Percentiles rank a stretch among this genome's conserved stretches.
phyloP scores from a whole-genome alignment of 2,113 vertebrate genomes.

The Ginglymostoma cirratum region DNA sequence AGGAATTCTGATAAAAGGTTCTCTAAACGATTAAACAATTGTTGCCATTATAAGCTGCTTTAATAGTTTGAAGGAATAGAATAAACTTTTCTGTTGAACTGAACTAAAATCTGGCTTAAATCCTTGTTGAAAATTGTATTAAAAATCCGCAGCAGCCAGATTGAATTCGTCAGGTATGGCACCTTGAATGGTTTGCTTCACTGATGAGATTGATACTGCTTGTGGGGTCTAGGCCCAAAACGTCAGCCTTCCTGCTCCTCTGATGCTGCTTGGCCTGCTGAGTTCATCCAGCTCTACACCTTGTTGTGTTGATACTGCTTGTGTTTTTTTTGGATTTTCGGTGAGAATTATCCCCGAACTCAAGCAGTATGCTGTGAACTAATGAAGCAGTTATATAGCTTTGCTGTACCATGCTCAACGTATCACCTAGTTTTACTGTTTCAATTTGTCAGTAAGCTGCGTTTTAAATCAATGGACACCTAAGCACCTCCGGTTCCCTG shows the following conservation, averaged over 20 bases:
- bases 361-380: neutral
- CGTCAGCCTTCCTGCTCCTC: too few relatives aligned
- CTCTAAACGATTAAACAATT: neutral
- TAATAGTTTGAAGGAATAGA: neutral
- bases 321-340: neutral
- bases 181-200: neutral
- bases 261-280: too few relatives aligned
- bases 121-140: neutral
- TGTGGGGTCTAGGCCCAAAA: too few relatives aligned
- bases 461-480: neutral
- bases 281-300: too few relatives aligned
- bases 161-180: neutral
- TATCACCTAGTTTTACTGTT: neutral
- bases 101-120: neutral
- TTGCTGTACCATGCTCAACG: neutral
- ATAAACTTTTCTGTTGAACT: neutral
- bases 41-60: neutral
- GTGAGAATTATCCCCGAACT: neutral
- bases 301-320: neutral
- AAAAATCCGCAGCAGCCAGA: neutral
- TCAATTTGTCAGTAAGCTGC: neutral
- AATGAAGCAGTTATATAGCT: neutral
- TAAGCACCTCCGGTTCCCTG: neutral
- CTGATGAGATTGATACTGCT: neutral
- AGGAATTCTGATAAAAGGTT: neutral